Evolutionary conservation across 2,888 invertebrate genomes (phyloP).

Genomic region (Polymixis flavicincta): DNA sequence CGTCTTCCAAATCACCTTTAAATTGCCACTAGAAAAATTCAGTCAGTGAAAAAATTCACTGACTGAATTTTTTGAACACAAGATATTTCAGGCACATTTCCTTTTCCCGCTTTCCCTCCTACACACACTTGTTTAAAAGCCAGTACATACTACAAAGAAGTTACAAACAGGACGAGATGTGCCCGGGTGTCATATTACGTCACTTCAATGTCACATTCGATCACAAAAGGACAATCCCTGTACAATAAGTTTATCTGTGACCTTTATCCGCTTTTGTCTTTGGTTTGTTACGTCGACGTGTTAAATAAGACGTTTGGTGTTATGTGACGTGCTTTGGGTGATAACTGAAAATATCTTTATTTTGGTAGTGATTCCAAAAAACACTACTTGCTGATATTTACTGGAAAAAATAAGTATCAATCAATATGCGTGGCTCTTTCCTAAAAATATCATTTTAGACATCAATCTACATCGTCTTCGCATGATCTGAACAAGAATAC

Average conservation of each 20-base stretch:
- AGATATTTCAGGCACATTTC: not conserved
- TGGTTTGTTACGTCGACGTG: slow-evolving; percentile 37
- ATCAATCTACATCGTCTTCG: too few species aligned
- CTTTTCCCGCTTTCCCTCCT: not conserved
- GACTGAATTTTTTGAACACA: too few species aligned
- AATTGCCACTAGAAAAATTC: not conserved
- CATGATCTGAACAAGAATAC: too few species aligned
- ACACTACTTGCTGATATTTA: not conserved
- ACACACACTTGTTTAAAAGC: slow-evolving; percentile 22
- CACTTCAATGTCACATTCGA: slow-evolving; percentile 61
- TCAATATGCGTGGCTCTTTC: too few species aligned
- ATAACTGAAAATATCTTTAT: not conserved
- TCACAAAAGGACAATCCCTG: slow-evolving; percentile 57
- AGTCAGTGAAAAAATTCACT: too few species aligned
- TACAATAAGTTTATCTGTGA: slow-evolving; percentile 56
- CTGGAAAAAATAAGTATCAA: too few species aligned
- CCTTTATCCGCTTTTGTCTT: slow-evolving; percentile 50
- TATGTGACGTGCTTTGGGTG: not conserved
- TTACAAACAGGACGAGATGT: slow-evolving; percentile 52
- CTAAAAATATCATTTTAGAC: too few species aligned
- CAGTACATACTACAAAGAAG: slow-evolving; percentile 52
- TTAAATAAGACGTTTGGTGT: slow-evolving; percentile 21
- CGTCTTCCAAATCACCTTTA: not conserved
- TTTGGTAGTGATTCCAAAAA: too few species aligned
- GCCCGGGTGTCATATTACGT: slow-evolving; percentile 62